phyloP scores from a whole-genome alignment of 2,797 vertebrate species.

The Poeciliopsis gracilis region DNA sequence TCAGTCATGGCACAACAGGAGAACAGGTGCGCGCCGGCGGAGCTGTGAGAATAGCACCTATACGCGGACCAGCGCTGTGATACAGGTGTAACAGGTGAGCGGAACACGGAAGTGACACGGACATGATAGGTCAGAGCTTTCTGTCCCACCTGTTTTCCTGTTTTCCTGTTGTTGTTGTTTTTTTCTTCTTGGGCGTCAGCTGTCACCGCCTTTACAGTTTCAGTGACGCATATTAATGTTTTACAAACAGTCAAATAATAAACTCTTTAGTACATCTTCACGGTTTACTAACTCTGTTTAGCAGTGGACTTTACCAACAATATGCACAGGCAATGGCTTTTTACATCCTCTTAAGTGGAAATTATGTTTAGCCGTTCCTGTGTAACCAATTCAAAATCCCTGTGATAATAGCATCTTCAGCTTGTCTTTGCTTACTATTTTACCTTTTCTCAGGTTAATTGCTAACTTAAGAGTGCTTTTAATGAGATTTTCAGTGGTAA shows the following conservation, averaged over 20 bases:
- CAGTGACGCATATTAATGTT: neutral
- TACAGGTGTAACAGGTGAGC: slow-evolving; percentile 81
- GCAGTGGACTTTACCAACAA: neutral
- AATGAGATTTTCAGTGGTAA: neutral
- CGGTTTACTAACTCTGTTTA: neutral
- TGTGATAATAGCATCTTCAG: neutral
- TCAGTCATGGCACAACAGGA: slow-evolving; percentile 65
- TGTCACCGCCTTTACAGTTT: neutral
- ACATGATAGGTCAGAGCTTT: slow-evolving; percentile 54
- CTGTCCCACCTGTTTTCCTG: slow-evolving; percentile 16
- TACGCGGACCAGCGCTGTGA: slow-evolving; percentile 35
- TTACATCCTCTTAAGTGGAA: neutral
- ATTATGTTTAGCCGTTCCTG: neutral
- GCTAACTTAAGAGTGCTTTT: neutral
- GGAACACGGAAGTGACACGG: slow-evolving; percentile 80
- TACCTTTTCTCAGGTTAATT: neutral
- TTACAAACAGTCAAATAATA: neutral
- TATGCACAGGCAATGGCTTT: neutral
- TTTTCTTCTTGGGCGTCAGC: slow-evolving; percentile 30
- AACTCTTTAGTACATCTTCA: neutral
- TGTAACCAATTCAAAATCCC: neutral
- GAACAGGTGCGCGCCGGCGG: slow-evolving; percentile 69
- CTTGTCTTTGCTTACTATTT: neutral
- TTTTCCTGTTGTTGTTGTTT: neutral
- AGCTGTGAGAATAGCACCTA: slow-evolving; percentile 22